phyloP scores from a whole-genome alignment of 1,140 invertebrate genomes.

The Drosophila mauritiana region DNA sequence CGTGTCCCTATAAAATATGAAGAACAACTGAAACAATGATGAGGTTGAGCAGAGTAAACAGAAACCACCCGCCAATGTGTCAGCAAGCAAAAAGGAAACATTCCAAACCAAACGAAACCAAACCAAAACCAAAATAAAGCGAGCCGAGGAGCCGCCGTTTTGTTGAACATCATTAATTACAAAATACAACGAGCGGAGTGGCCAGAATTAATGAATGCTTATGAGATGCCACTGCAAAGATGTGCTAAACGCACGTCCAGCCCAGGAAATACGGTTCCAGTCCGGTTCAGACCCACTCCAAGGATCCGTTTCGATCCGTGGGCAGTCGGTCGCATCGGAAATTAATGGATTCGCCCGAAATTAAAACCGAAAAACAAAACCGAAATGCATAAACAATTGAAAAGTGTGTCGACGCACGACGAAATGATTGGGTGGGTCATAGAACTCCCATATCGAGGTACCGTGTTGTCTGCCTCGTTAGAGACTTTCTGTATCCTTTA shows the following conservation, averaged over 20 bases:
- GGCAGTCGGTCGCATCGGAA: conserved; percentile 32
- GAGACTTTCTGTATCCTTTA: conserved; percentile 65
- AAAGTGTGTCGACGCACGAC: conserved; percentile 64
- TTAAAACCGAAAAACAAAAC: conserved; percentile 53
- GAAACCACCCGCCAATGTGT: conserved; percentile 71
- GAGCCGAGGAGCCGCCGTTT: conserved; percentile 64
- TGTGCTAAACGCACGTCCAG: conserved; percentile 79
- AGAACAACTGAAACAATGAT: conserved; percentile 36
- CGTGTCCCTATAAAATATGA: conserved; percentile 47
- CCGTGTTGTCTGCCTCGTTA: conserved; percentile 56
- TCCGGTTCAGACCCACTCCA: conserved; percentile 1
- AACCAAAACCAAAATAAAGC: conserved; percentile 27
- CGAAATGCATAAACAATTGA: conserved; percentile 74
- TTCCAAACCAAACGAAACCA: conserved; percentile 23
- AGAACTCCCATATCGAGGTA: conserved; percentile 33
- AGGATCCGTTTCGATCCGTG: conserved; percentile 15
- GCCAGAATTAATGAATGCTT: conserved; percentile 79
- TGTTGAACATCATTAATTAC: conserved; percentile 85
- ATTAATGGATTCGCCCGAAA: conserved; percentile 72
- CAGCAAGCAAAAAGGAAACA: conserved; percentile 43
- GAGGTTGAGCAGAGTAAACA: conserved; percentile 52
- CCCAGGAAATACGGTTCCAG: conserved; percentile 33
- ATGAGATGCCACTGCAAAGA: conserved; percentile 48
- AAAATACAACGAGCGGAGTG: conserved; percentile 71
- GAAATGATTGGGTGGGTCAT: conserved; percentile 20